Conservation (phyloP, 2,888 invertebrate genomes). For the Gandaritis pyraliata region DNA sequence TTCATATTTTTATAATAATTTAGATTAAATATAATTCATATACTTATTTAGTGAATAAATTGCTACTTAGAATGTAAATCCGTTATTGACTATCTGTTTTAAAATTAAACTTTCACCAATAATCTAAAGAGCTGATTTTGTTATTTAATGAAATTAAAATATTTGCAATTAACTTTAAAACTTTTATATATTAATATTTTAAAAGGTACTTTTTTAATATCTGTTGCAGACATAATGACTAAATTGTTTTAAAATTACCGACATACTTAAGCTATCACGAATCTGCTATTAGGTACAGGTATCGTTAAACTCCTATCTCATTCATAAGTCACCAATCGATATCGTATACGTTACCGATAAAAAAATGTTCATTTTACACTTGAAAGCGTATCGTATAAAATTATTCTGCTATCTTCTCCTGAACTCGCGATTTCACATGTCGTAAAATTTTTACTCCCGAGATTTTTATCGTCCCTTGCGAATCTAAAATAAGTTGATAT, state of each 20-base stretch:
- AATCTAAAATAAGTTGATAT: conserved; percentile 60
- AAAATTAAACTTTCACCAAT: no score
- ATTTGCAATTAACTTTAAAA: no score
- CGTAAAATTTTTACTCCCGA: conserved; percentile 64
- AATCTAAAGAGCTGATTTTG: no score
- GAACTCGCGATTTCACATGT: conserved; percentile 64
- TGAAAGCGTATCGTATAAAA: conserved; percentile 62
- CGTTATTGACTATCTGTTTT: no score
- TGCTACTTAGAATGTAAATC: no score
- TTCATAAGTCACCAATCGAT: conserved; percentile 54
- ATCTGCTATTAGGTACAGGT: conserved; percentile 14
- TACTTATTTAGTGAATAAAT: no score
- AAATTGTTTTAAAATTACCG: conserved; percentile 26
- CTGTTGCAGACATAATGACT: background rate
- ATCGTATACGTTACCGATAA: conserved; percentile 52
- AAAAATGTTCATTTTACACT: conserved; percentile 61
- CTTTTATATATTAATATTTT: no score
- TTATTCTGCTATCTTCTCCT: conserved; percentile 60
- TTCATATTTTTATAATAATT: no score
- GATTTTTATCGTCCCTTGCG: conserved; percentile 60
- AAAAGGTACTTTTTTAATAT: no score
- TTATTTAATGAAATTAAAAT: no score
- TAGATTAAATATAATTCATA: no score
- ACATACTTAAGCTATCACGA: conserved; percentile 28
- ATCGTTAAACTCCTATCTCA: conserved; percentile 36